A percentile compares a stretch with the other conserved stretches of the same genome.
Evolutionary conservation across 1,140 invertebrate species (phyloP).

Genomic region (Drosophila leontia): DNA sequence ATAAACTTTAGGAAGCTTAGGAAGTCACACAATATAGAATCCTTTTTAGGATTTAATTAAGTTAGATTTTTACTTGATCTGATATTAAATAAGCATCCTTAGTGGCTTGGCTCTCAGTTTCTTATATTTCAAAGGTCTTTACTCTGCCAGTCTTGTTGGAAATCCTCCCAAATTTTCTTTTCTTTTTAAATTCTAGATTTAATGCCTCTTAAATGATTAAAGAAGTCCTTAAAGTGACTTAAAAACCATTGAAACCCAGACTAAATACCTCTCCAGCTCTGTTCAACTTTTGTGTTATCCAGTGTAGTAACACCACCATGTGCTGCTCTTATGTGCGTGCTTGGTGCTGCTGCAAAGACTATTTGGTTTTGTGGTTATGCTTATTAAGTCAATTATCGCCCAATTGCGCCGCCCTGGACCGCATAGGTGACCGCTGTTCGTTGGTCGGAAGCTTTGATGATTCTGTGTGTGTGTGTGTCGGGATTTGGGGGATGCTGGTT

Average conservation of each 20-base stretch:
- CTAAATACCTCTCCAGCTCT: not conserved
- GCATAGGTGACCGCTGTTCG: slow-evolving; percentile 40
- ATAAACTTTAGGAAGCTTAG: not conserved
- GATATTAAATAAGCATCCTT: not conserved
- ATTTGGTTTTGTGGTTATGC: slow-evolving; percentile 79
- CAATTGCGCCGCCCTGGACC: slow-evolving; percentile 58
- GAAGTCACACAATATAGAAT: not conserved
- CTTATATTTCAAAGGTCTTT: not conserved
- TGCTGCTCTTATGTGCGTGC: slow-evolving; percentile 31
- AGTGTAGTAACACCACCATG: slow-evolving; percentile 26
- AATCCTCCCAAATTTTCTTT: not conserved
- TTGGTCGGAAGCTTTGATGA: slow-evolving; percentile 23
- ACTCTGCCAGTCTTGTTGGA: not conserved
- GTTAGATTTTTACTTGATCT: not conserved
- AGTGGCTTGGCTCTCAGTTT: not conserved
- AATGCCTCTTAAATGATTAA: not conserved
- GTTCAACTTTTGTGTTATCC: slow-evolving; percentile 12
- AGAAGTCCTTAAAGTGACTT: not conserved
- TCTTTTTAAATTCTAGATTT: too few species aligned
- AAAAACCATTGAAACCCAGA: too few species aligned
- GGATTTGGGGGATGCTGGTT: not conserved
- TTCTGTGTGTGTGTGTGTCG: not conserved
- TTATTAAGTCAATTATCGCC: slow-evolving; percentile 82
- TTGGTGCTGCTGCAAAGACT: slow-evolving; percentile 29
- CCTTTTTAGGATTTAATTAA: not conserved